phyloP scores from a whole-genome alignment of 2,797 vertebrate species.

The Petrocephalus schoutedeni region DNA sequence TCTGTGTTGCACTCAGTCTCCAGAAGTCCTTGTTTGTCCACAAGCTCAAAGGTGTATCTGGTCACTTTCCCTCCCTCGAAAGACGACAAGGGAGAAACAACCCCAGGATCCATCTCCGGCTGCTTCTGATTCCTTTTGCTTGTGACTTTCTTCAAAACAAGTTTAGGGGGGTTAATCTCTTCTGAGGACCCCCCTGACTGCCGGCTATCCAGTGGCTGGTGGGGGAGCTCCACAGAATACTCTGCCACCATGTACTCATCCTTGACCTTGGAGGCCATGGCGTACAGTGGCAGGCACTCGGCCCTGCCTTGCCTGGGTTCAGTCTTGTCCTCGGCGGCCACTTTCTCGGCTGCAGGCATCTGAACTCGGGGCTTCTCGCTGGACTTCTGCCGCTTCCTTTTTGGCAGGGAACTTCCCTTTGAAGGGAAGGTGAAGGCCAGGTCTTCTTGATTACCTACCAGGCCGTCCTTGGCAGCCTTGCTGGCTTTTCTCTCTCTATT shows the following conservation, averaged over 20 bases:
- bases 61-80: constrained; percentile 89
- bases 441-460: constrained; percentile 71
- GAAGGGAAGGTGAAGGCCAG: constrained; percentile 69
- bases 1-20: constrained; percentile 82
- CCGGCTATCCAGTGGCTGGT: constrained; percentile 68
- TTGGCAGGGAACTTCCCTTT: constrained; percentile 88
- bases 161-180: constrained; percentile 81
- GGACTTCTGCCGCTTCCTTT: constrained; percentile 91
- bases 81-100: constrained; percentile 79
- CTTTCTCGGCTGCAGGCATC: constrained; percentile 43
- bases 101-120: constrained; percentile 70
- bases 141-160: constrained; percentile 90
- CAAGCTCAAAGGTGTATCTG: constrained; percentile 91
- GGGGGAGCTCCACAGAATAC: constrained; percentile 86
- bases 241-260: constrained; percentile 92
- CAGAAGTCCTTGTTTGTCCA: constrained; percentile 87
- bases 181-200: constrained; percentile 71
- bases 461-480: constrained; percentile 79
- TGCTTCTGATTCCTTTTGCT: constrained; percentile 81
- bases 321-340: constrained; percentile 67
- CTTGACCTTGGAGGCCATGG: constrained; percentile 88
- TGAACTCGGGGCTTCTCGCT: constrained; percentile 69
- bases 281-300: constrained; percentile 82
- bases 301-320: constrained; percentile 77
- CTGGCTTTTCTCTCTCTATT: constrained; percentile 86